Evolutionary conservation across 2,888 invertebrate genomes (phyloP), one percentile per base, ranked within the genome.

Genomic region (Tridacna crocea): DNA sequence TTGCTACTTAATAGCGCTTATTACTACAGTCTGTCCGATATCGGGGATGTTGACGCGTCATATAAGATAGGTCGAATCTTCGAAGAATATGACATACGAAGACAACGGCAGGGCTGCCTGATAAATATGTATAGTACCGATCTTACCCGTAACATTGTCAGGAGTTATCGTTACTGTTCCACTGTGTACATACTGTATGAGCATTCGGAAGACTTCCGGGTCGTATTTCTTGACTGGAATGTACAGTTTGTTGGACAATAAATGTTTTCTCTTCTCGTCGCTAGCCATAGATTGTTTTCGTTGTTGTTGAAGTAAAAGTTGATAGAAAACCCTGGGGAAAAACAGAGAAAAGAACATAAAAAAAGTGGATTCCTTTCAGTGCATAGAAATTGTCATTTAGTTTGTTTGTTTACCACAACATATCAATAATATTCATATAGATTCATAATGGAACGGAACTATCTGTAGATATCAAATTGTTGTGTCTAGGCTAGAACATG

Each of bases 321-420:
- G 81, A 46, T 87, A 87, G 65, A 87, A 81, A 6, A 87, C 74
- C 51, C 87, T 87, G 84, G 0, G 83, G 80, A 47, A 46, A 68
- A 46, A 70, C 17, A 46, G 46, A 17, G 24, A 22, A 19, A 55
- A 0, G 15, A 70, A 11, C 10, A 46, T 15, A 46, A 36, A 36
- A 36, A 36, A 2, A 36, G 8, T 8, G 8, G 8, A 36, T 8
- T 36, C 36, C 8, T 36, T 11, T 66, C 17, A 26, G 26, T 63
- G 12, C 26, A 15, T 63, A 6, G 4, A 24, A 63, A 22, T 22
- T 15, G 22, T 63, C 17, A 12, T n/a, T 22, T 12, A 13, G 51
- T 17, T 51, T 17, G 51, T 51, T 51, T 51, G 51, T 51, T n/a
- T n/a, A n/a, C n/a, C n/a, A n/a, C n/a, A n/a, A n/a, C n/a, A n/a